These are phyloP conservation scores for Catotricha subobsoleta DNA, from an alignment of 2,888 invertebrate species.

Conservation along the genomic window DNA sequence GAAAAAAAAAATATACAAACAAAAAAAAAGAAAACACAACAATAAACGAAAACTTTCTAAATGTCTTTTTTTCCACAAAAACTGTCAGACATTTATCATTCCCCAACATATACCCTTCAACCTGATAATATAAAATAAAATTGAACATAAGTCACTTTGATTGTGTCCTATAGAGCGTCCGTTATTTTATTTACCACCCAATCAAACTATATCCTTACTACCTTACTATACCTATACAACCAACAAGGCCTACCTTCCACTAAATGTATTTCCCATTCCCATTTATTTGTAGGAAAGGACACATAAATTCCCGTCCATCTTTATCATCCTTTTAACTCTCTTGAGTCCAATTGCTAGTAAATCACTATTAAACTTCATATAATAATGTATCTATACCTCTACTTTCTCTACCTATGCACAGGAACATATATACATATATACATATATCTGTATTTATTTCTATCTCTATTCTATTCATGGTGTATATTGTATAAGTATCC, in stretches of 20 bases:
- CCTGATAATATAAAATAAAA: slow-evolving; percentile 8
- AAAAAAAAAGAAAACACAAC: background rate
- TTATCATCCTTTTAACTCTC: slow-evolving; percentile 9
- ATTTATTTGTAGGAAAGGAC: slow-evolving; percentile 3
- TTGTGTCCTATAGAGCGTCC: slow-evolving; percentile 4
- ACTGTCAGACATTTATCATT: slow-evolving; percentile 6
- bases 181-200: slow-evolving; percentile 3
- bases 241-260: background rate
- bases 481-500: background rate
- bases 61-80: slow-evolving; percentile 3
- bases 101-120: slow-evolving; percentile 2
- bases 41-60: background rate
- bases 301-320: slow-evolving; percentile 6
- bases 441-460: background rate
- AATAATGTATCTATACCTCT: too few relatives aligned
- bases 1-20: background rate
- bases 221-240: background rate
- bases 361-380: slow-evolving; percentile 9
- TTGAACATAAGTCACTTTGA: slow-evolving; percentile 8
- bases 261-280: slow-evolving; percentile 2
- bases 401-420: background rate
- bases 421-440: background rate
- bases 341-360: slow-evolving; percentile 10
- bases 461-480: background rate
- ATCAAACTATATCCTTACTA: background rate